A percentile compares a stretch with the other conserved stretches of the same genome.
phyloP scores from a whole-genome alignment of 1,140 invertebrate species.

The Aphelinus certus region DNA sequence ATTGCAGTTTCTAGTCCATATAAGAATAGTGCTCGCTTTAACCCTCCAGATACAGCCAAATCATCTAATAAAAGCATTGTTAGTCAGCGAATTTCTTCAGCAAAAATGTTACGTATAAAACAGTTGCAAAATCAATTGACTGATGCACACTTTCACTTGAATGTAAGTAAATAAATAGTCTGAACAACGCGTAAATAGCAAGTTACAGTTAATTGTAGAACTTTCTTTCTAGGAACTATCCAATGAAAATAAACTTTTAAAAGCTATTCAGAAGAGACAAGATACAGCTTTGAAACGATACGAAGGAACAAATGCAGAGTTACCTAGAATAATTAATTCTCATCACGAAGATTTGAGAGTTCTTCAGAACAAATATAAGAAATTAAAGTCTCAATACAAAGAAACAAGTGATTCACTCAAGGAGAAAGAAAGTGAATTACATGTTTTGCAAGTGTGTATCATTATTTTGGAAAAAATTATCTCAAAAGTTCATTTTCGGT shows the following conservation, averaged over 20 bases:
- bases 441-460: slow-evolving; percentile 65
- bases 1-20: slow-evolving; percentile 59
- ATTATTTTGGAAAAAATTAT: slow-evolving; percentile 34
- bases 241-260: slow-evolving; percentile 78
- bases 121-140: slow-evolving; percentile 81
- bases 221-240: slow-evolving; percentile 69
- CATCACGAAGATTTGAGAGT: slow-evolving; percentile 81
- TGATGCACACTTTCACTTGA: slow-evolving; percentile 80
- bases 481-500: not conserved
- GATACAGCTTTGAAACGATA: slow-evolving; percentile 78
- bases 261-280: slow-evolving; percentile 79
- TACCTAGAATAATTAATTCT: slow-evolving; percentile 76
- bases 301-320: slow-evolving; percentile 78
- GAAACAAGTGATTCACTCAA: slow-evolving; percentile 72
- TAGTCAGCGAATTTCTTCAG: slow-evolving; percentile 77
- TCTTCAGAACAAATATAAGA: slow-evolving; percentile 75
- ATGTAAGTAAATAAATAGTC: slow-evolving; percentile 64
- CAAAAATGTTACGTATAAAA: slow-evolving; percentile 78
- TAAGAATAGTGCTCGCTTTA: slow-evolving; percentile 56
- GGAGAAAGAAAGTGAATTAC: slow-evolving; percentile 73
- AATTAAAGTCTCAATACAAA: slow-evolving; percentile 71
- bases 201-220: not conserved
- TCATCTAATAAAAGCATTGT: slow-evolving; percentile 64
- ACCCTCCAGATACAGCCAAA: slow-evolving; percentile 53
- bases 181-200: not conserved